Conservation (phyloP, 64 coral and sea anemone species). For the Stichodactyla mertensii region DNA sequence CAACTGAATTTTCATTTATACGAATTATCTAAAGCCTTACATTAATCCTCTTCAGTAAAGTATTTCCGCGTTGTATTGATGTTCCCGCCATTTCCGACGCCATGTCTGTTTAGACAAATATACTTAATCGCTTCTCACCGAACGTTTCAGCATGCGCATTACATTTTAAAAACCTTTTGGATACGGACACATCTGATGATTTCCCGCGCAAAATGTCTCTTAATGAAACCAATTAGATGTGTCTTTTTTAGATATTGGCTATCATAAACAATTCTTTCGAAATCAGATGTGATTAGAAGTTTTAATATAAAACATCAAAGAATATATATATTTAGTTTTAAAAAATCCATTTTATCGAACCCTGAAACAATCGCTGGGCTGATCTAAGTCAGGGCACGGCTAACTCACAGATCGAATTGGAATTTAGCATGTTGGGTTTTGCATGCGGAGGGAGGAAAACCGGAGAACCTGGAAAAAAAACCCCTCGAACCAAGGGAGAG, state of each 20-base stretch:
- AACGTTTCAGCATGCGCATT: neutral
- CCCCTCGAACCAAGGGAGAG: too few species aligned
- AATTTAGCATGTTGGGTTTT: too few species aligned
- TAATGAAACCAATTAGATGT: neutral
- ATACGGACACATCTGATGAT: neutral
- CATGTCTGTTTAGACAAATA: neutral
- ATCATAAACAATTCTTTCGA: neutral
- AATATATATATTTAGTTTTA: too few species aligned
- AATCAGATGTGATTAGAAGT: too few species aligned
- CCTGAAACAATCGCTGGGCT: too few species aligned
- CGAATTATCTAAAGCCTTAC: neutral
- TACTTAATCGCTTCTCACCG: neutral
- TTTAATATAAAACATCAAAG: too few species aligned
- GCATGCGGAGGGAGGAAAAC: too few species aligned
- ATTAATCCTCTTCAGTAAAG: neutral
- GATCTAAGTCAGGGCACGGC: too few species aligned
- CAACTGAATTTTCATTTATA: neutral
- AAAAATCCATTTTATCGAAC: too few species aligned
- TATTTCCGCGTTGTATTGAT: neutral
- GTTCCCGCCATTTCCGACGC: neutral
- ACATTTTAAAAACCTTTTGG: neutral
- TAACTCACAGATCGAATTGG: too few species aligned
- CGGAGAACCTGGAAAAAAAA: too few species aligned
- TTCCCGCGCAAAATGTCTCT: neutral
- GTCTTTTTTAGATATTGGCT: neutral